These are phyloP conservation scores for Holacanthus passer DNA, from an alignment of 2,113 vertebrate species.

Conservation along the genomic window DNA sequence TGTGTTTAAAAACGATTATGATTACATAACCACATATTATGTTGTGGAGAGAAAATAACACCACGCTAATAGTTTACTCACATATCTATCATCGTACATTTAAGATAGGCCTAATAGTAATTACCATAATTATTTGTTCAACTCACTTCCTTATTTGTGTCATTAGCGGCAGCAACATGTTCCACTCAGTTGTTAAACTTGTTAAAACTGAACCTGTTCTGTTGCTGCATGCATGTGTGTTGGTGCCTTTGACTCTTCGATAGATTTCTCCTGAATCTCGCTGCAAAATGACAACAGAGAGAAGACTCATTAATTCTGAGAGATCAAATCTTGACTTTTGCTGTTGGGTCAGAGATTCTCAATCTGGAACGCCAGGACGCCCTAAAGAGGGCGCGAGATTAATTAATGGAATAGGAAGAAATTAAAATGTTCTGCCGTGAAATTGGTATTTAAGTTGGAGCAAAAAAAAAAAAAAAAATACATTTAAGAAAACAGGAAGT, in stretches of 20 bases:
- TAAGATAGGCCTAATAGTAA: not conserved
- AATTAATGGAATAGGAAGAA: not conserved
- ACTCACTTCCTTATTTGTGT: not conserved
- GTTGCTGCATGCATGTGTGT: not conserved
- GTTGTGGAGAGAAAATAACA: not conserved
- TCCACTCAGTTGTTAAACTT: not conserved
- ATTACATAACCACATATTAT: not conserved
- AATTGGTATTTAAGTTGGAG: not conserved
- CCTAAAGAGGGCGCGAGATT: too few relatives aligned
- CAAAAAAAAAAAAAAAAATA: too few relatives aligned
- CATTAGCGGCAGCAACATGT: not conserved
- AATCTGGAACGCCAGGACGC: not conserved
- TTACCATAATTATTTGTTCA: not conserved
- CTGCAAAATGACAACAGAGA: not conserved
- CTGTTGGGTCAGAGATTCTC: not conserved
- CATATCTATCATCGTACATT: not conserved
- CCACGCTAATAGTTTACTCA: not conserved
- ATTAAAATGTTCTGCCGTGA: not conserved
- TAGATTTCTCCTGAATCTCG: not conserved
- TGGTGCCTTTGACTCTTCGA: not conserved
- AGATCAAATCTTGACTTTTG: not conserved
- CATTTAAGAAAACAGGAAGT: not conserved
- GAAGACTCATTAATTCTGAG: not conserved
- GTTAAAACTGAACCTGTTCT: not conserved
- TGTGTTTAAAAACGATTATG: not conserved